Percentiles rank a stretch among this genome's conserved stretches.
These are phyloP conservation scores for Sciurus vulgaris DNA, from an alignment of 2,797 vertebrate genomes.

Conservation along the genomic window DNA sequence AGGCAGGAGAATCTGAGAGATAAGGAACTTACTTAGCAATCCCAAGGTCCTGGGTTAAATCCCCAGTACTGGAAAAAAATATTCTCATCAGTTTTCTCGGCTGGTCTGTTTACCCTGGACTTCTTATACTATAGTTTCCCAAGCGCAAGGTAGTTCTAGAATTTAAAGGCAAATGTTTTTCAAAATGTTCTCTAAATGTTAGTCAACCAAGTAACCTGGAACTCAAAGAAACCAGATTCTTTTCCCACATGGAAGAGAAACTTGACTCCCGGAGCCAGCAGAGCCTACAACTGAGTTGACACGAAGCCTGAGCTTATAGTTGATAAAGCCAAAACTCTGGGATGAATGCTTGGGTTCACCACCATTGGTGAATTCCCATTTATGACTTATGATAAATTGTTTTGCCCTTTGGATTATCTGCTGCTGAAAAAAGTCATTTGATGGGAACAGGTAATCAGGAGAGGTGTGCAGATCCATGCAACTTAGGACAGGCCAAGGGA, in stretches of 20 bases:
- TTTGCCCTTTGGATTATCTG: background rate
- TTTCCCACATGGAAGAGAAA: background rate
- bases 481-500: background rate
- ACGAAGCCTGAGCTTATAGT: background rate
- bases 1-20: too few relatives aligned
- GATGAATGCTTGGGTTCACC: background rate
- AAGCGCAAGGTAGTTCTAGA: background rate
- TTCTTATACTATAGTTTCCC: background rate
- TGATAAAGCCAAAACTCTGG: background rate
- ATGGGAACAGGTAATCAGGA: background rate
- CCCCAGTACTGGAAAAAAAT: too few relatives aligned
- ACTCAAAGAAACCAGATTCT: background rate
- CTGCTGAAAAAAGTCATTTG: background rate
- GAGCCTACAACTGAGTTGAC: background rate
- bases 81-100: too few relatives aligned
- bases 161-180: conserved; percentile 17
- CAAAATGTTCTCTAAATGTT: background rate
- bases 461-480: background rate
- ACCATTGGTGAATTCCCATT: background rate
- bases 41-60: too few relatives aligned
- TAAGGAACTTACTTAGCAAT: too few relatives aligned
- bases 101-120: too few relatives aligned
- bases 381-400: background rate
- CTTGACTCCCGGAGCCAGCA: background rate
- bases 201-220: background rate